Percentiles rank a stretch among this genome's conserved stretches.
phyloP scores from a whole-genome alignment of 2,888 invertebrate genomes.

The Pheosia tremula region DNA sequence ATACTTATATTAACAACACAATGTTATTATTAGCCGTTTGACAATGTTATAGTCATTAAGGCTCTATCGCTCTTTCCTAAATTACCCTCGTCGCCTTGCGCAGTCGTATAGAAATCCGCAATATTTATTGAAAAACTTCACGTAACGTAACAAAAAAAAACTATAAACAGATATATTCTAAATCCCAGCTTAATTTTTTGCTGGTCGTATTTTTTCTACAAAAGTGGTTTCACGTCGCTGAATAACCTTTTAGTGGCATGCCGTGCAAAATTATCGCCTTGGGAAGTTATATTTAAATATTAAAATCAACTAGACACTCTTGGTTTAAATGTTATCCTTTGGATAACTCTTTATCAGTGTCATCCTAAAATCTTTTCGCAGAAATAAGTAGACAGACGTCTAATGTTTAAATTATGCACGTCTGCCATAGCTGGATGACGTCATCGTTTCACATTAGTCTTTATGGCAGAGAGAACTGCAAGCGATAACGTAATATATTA shows the following conservation, averaged over 20 bases:
- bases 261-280: constrained; percentile 6
- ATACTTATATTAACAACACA: constrained; percentile 31
- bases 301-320: not conserved
- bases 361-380: constrained; percentile 15
- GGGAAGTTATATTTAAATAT: constrained; percentile 3
- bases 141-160: not conserved
- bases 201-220: not conserved
- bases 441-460: constrained; percentile 17
- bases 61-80: not conserved
- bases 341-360: constrained; percentile 6
- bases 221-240: constrained; percentile 1
- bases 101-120: too few species aligned
- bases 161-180: not conserved
- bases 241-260: constrained; percentile 5
- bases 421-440: constrained; percentile 21
- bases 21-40: not conserved
- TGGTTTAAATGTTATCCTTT: not conserved
- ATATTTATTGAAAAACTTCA: not conserved
- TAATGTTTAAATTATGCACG: constrained; percentile 24
- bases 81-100: too few species aligned
- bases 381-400: constrained; percentile 16
- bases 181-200: constrained; percentile 3
- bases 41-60: not conserved
- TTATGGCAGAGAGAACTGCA: constrained; percentile 5
- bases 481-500: not conserved